Evolutionary conservation across 2,888 invertebrate species (phyloP).

Genomic region (Folsomia manolachei): DNA sequence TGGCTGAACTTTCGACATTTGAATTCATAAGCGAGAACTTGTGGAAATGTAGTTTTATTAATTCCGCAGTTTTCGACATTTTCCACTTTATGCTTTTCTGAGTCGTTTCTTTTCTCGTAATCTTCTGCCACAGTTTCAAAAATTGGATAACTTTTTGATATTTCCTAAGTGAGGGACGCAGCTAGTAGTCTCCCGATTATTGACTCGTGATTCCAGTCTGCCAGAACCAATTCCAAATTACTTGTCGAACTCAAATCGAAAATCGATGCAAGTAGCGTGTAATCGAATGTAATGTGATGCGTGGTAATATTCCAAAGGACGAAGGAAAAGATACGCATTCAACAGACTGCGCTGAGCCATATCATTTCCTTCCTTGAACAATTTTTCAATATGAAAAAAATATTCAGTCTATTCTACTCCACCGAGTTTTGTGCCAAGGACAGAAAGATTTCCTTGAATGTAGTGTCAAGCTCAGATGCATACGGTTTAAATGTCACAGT

Average conservation of each 20-base stretch:
- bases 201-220: background rate
- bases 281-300: background rate
- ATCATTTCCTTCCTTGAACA: background rate
- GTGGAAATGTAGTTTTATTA: too few relatives aligned
- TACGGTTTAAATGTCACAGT: too few relatives aligned
- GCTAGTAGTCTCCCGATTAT: background rate
- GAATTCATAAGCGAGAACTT: too few relatives aligned
- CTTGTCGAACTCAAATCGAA: conserved; percentile 1
- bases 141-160: background rate
- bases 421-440: too few relatives aligned
- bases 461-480: too few relatives aligned
- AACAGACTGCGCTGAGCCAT: background rate
- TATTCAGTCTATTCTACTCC: too few relatives aligned
- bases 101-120: background rate
- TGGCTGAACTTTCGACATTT: background rate
- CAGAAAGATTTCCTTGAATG: too few relatives aligned
- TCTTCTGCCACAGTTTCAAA: background rate
- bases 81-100: background rate
- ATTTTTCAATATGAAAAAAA: too few relatives aligned
- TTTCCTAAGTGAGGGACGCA: background rate
- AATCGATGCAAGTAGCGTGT: conserved; percentile 1
- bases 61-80: background rate
- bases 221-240: background rate
- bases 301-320: too few relatives aligned
- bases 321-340: background rate